A percentile compares a stretch with the other conserved stretches of the same genome.
Evolutionary conservation across 1,140 invertebrate genomes (phyloP).

Genomic region (Hormaphis cornu): DNA sequence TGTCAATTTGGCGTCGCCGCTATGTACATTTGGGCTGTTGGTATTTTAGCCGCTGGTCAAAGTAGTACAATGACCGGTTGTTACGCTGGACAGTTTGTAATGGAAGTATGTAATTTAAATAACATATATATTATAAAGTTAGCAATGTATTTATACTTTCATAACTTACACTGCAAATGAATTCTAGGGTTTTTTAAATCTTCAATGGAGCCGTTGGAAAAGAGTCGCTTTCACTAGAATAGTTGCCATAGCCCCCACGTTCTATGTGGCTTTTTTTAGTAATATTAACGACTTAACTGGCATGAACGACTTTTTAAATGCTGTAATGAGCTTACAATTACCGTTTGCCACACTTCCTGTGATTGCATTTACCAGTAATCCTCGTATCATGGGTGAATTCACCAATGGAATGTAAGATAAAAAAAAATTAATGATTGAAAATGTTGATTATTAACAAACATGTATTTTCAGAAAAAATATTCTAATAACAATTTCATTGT

Average conservation of each 20-base stretch:
- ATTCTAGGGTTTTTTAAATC: slow-evolving; percentile 70
- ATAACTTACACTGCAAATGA: background rate
- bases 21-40: slow-evolving; percentile 83
- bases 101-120: slow-evolving; percentile 48
- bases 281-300: slow-evolving; percentile 64
- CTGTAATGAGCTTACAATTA: slow-evolving; percentile 75
- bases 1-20: slow-evolving; percentile 70
- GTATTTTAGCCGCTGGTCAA: slow-evolving; percentile 82
- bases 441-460: background rate
- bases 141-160: background rate
- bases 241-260: slow-evolving; percentile 83
- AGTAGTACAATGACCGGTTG: slow-evolving; percentile 83
- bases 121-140: background rate
- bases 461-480: slow-evolving; percentile 54
- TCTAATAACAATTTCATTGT: slow-evolving; percentile 56
- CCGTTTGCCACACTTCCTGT: slow-evolving; percentile 78
- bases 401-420: slow-evolving; percentile 58
- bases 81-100: slow-evolving; percentile 65
- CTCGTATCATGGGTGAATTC: slow-evolving; percentile 74
- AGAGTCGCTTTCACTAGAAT: slow-evolving; percentile 74
- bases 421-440: background rate
- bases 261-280: slow-evolving; percentile 65
- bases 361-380: slow-evolving; percentile 75
- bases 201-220: slow-evolving; percentile 82
- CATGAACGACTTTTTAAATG: slow-evolving; percentile 87